Base-by-base conservation (phyloP, 2,797 vertebrate genomes). In the Lutjanus argentimaculatus region DNA sequence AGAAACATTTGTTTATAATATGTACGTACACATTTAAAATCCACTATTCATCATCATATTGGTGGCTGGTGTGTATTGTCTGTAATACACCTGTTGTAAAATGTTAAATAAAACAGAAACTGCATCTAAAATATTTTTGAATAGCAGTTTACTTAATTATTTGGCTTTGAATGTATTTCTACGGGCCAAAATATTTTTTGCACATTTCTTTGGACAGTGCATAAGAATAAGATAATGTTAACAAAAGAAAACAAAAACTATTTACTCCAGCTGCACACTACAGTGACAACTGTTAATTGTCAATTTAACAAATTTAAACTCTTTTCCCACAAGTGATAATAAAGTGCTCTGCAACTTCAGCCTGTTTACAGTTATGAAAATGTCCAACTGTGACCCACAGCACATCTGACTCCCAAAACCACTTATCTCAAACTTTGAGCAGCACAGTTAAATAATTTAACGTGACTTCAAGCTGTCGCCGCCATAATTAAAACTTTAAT, bases 21-120 rank as follows among this genome's bases (percentile, higher is more conserved):
- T 22, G 10, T 22, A 43, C 9, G 21, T 9, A 30, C 14, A 72
- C 7, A 65, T 70, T 36, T n/a, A 49, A 68, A 64, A 40, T 12
- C 22, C n/a, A 16, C 40, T 15, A 67, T 59, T 0, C 7, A 59
- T 62, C n/a, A 14, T 19, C 25, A 36, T 25, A 7, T 42, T n/a
- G 13, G 36, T 70, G 30, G 17, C 2, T 25, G 15, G 56, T 68
- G 46, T 19, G 8, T 36, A 63, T 55, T 77, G 8, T 57, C 49
- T 75, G 46, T 8, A 59, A 77, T 45, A 72, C 63, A 74, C 63
- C 61, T 71, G 63, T 67, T 78, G 2, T 61, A 67, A 46, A 80
- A 76, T 15, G 0, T 67, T 22, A 55, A 53, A 56, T 64, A 7
- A 70, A 66, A 22, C 8, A 48, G 0, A 45, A 51, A 30, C 12